Evolutionary conservation across 1,140 invertebrate species (phyloP).

Genomic region (Drosophila ambigua): DNA sequence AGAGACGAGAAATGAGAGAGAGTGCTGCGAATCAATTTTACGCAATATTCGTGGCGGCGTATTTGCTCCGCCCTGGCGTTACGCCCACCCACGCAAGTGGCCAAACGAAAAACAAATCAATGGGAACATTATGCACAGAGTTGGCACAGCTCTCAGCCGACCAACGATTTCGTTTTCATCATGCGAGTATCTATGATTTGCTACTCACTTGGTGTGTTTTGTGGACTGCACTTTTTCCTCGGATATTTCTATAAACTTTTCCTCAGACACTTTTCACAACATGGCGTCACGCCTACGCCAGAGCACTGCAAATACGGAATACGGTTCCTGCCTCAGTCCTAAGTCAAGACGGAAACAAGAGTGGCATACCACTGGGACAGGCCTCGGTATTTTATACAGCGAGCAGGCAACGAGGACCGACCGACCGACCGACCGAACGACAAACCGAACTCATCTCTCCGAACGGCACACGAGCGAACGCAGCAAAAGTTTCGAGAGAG

Average conservation of each 20-base stretch:
- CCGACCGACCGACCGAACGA: not conserved
- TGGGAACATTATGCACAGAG: constrained; percentile 33
- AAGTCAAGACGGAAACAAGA: constrained; percentile 71
- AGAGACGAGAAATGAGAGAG: constrained; percentile 12
- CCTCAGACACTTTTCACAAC: constrained; percentile 78
- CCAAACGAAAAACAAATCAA: constrained; percentile 36
- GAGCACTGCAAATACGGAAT: constrained; percentile 10
- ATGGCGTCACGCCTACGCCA: constrained; percentile 79
- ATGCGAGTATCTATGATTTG: not conserved
- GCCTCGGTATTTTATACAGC: constrained; percentile 62
- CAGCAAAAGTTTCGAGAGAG: constrained; percentile 1
- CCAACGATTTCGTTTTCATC: not conserved
- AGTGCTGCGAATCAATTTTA: constrained; percentile 45
- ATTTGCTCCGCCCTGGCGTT: constrained; percentile 9
- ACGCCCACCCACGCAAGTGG: constrained; percentile 49
- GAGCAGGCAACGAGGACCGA: constrained; percentile 10
- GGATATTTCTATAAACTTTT: constrained; percentile 28
- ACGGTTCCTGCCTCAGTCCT: constrained; percentile 30
- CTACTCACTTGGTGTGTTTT: constrained; percentile 16
- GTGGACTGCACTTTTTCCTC: constrained; percentile 38
- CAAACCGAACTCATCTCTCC: no score
- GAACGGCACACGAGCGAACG: not conserved
- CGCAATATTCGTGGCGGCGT: constrained; percentile 47
- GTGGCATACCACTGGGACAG: constrained; percentile 55
- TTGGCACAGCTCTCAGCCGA: constrained; percentile 32